A percentile compares a stretch with the other conserved stretches of the same genome.
These are phyloP conservation scores for Sarcophaga carnaria DNA, from an alignment of 2,888 invertebrate species.

Conservation along the genomic window DNA sequence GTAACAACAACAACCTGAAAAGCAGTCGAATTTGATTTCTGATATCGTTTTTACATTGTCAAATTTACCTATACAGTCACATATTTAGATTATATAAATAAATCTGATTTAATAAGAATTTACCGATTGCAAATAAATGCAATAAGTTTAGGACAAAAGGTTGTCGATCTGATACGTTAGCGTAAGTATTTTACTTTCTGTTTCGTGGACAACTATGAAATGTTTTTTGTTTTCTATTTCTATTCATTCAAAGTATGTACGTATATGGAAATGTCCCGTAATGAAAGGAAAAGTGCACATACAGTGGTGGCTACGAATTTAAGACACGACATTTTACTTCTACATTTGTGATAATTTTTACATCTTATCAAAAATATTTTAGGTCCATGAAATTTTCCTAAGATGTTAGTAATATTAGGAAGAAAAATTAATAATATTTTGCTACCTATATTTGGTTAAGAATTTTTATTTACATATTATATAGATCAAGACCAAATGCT, in stretches of 20 bases:
- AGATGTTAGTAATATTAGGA: too few species aligned
- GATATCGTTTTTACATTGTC: conserved; percentile 30
- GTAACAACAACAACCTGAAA: conserved; percentile 42
- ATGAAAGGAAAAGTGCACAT: conserved; percentile 61
- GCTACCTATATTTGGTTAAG: too few species aligned
- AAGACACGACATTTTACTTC: too few species aligned
- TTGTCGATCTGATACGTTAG: conserved; percentile 5
- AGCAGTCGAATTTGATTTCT: conserved; percentile 9
- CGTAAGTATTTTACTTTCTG: not conserved
- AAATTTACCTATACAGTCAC: not conserved
- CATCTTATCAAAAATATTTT: too few species aligned
- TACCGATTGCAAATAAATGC: not conserved
- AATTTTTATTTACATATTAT: too few species aligned
- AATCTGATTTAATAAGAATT: conserved; percentile 54
- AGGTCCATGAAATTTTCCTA: too few species aligned
- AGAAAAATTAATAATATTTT: too few species aligned
- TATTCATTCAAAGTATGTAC: conserved; percentile 7
- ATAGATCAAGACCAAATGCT: too few species aligned
- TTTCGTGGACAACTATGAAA: not conserved
- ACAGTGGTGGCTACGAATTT: too few species aligned
- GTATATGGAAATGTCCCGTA: not conserved
- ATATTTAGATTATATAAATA: conserved; percentile 33
- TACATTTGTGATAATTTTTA: too few species aligned
- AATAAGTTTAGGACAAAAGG: not conserved
- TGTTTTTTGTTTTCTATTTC: conserved; percentile 25